A percentile compares a stretch with the other conserved stretches of the same genome.
These are phyloP conservation scores for Busseola fusca DNA, from an alignment of 2,888 invertebrate species.

Conservation along the genomic window DNA sequence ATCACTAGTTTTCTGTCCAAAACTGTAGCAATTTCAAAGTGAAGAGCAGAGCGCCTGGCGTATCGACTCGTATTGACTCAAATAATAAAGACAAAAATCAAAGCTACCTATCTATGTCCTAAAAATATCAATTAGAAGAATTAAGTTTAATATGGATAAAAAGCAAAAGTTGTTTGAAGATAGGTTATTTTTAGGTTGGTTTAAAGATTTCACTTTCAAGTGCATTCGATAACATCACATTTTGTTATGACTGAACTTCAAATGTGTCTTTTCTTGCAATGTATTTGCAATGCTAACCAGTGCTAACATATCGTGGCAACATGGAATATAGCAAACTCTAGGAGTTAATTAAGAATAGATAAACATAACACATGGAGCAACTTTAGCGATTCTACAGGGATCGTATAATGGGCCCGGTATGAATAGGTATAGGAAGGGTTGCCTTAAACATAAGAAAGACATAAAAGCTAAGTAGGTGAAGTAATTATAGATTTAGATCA, in stretches of 20 bases:
- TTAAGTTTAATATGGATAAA: not conserved
- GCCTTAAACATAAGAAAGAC: not conserved
- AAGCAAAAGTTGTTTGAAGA: not conserved
- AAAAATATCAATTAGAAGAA: slow-evolving; percentile 5
- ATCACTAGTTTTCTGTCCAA: slow-evolving; percentile 47
- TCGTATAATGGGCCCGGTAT: not conserved
- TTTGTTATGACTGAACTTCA: not conserved
- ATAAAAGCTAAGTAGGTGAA: not conserved
- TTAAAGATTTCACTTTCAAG: slow-evolving; percentile 4
- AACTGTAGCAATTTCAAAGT: slow-evolving; percentile 50
- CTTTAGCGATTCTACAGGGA: slow-evolving; percentile 5
- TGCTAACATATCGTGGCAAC: not conserved
- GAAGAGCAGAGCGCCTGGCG: slow-evolving; percentile 46
- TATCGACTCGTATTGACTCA: no score
- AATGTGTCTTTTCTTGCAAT: not conserved
- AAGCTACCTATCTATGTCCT: slow-evolving; percentile 9
- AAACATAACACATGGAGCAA: not conserved
- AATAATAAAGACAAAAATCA: no score
- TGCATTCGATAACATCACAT: slow-evolving; percentile 16
- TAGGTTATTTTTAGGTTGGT: slow-evolving; percentile 4
- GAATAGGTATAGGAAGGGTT: not conserved
- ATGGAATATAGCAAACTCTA: not conserved
- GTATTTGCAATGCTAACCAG: not conserved
- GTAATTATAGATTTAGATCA: slow-evolving; percentile 4
- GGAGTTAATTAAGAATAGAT: not conserved